Evolutionary conservation across 1,140 invertebrate genomes (phyloP).

Genomic region (Telenomus remus): DNA sequence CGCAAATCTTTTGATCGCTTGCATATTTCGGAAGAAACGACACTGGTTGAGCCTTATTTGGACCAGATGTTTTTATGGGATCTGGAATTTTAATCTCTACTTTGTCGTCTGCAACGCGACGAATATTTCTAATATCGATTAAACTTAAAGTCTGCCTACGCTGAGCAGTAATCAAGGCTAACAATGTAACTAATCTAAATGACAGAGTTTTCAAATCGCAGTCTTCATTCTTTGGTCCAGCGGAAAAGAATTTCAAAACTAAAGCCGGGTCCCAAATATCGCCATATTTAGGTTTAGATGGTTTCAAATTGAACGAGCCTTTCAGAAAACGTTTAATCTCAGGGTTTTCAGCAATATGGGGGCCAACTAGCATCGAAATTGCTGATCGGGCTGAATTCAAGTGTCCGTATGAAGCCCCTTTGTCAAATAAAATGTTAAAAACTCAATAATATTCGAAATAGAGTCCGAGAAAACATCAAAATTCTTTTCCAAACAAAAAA

Average conservation of each 20-base stretch:
- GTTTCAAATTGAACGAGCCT: not conserved
- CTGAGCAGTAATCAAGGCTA: not conserved
- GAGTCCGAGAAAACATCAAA: not conserved
- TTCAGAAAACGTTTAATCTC: slow-evolving; percentile 1
- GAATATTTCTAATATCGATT: slow-evolving; percentile 13
- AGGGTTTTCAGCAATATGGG: not conserved
- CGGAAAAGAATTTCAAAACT: not conserved
- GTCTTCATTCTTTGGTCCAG: not conserved
- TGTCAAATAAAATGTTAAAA: not conserved
- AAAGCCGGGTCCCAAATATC: not conserved
- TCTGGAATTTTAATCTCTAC: slow-evolving; percentile 15
- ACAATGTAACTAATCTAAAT: not conserved
- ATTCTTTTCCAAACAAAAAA: not conserved
- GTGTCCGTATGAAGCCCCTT: not conserved
- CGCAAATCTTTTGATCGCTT: not conserved
- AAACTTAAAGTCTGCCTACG: not conserved
- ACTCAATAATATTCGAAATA: not conserved
- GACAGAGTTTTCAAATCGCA: not conserved
- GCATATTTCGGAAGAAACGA: not conserved
- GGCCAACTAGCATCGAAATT: not conserved
- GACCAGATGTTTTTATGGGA: slow-evolving; percentile 5
- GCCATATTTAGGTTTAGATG: not conserved
- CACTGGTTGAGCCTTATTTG: slow-evolving; percentile 2
- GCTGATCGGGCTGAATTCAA: not conserved
- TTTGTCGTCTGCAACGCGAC: not conserved